phyloP scores from a whole-genome alignment of 2,888 invertebrate species.

The Parnassius glacialis region DNA sequence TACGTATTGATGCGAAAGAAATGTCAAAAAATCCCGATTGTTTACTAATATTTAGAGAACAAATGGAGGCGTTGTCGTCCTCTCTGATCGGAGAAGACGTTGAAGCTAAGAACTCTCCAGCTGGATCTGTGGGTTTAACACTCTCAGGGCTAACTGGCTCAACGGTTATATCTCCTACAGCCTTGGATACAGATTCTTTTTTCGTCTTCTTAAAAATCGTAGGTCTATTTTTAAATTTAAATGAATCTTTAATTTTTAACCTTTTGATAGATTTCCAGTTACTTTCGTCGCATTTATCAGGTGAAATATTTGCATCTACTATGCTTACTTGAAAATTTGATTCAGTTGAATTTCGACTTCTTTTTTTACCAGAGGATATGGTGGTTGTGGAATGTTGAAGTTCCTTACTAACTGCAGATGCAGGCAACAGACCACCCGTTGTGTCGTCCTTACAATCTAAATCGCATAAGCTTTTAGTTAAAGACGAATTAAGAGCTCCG shows the following conservation, averaged over 20 bases:
- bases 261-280: slow-evolving; percentile 78
- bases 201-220: slow-evolving; percentile 73
- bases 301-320: slow-evolving; percentile 63
- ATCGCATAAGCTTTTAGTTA: slow-evolving; percentile 73
- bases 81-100: slow-evolving; percentile 74
- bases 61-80: slow-evolving; percentile 70
- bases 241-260: slow-evolving; percentile 76
- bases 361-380: slow-evolving; percentile 74
- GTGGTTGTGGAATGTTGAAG: slow-evolving; percentile 71
- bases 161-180: slow-evolving; percentile 65
- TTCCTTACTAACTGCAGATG: slow-evolving; percentile 58
- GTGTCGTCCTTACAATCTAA: slow-evolving; percentile 68
- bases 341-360: slow-evolving; percentile 74
- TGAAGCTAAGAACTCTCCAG: slow-evolving; percentile 67
- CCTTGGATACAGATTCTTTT: slow-evolving; percentile 66
- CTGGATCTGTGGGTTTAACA: slow-evolving; percentile 69
- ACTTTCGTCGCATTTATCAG: slow-evolving; percentile 72
- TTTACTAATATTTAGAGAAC: slow-evolving; percentile 74
- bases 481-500: slow-evolving; percentile 69
- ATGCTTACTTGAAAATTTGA: slow-evolving; percentile 69
- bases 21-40: slow-evolving; percentile 77
- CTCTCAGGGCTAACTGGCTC: slow-evolving; percentile 68
- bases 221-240: slow-evolving; percentile 75
- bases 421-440: slow-evolving; percentile 57
- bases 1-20: slow-evolving; percentile 69